Percentiles rank a stretch among this genome's conserved stretches.
Evolutionary conservation across 1,140 invertebrate species (phyloP).

Genomic region (Drosophila gunungcola): DNA sequence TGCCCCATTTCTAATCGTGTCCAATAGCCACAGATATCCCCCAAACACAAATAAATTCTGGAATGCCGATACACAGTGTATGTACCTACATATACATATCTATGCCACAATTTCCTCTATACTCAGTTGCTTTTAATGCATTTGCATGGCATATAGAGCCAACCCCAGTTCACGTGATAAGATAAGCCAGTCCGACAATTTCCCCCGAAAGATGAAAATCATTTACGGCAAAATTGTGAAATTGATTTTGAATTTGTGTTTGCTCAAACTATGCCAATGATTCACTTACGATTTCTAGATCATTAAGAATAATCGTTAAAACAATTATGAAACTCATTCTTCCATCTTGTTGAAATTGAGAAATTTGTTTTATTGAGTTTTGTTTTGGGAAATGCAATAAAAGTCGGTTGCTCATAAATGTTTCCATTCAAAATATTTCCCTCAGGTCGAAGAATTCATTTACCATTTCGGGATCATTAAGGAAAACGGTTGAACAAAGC

Average conservation of each 20-base stretch:
- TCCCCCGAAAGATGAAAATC: constrained; percentile 1
- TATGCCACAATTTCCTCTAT: constrained; percentile 8
- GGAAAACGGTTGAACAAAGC: constrained; percentile 28
- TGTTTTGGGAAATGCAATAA: constrained; percentile 28
- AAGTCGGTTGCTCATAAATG: constrained; percentile 13
- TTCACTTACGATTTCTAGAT: constrained; percentile 11
- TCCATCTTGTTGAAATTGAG: constrained; percentile 7
- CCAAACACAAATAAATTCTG: constrained; percentile 4
- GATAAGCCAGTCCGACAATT: constrained; percentile 48
- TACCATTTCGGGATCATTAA: constrained; percentile 47
- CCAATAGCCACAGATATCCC: constrained; percentile 20
- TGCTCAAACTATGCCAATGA: neutral
- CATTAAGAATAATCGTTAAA: neutral
- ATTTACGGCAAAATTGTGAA: constrained; percentile 17
- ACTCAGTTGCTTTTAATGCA: constrained; percentile 21
- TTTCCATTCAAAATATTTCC: constrained; percentile 37
- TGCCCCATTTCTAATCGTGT: constrained; percentile 15
- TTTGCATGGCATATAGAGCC: constrained; percentile 39
- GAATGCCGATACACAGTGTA: neutral
- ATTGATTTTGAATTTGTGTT: constrained; percentile 8
- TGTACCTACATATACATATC: neutral
- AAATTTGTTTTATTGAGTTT: constrained; percentile 18
- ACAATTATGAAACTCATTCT: constrained; percentile 4
- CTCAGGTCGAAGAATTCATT: constrained; percentile 30
- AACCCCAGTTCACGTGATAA: constrained; percentile 48